phyloP scores from a whole-genome alignment of 2,113 vertebrate genomes.

The Bostrychus sinensis region DNA sequence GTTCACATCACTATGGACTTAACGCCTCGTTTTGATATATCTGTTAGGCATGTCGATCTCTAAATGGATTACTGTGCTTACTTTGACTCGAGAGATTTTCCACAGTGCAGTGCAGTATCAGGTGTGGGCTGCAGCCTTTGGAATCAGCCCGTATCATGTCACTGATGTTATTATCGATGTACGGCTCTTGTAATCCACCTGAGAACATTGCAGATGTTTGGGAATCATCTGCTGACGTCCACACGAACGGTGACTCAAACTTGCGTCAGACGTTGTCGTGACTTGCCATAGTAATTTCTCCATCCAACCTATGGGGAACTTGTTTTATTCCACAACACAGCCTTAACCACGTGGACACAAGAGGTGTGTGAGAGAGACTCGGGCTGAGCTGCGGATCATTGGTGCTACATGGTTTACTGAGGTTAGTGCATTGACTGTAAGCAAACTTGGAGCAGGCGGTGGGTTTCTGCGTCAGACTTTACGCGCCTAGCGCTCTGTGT shows the following conservation, averaged over 20 bases:
- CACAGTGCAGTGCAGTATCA: neutral
- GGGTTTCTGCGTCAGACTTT: conserved; percentile 73
- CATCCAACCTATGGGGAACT: conserved; percentile 13
- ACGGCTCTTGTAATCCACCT: conserved; percentile 7
- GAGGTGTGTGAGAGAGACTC: neutral
- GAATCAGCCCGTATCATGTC: neutral
- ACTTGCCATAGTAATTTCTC: conserved; percentile 70
- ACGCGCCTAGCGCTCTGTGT: conserved; percentile 60
- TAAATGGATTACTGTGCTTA: neutral
- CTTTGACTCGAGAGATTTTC: neutral
- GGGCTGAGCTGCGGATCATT: conserved; percentile 11
- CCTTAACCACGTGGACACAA: conserved; percentile 58
- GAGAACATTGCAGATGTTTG: conserved; percentile 65
- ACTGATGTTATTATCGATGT: conserved; percentile 21
- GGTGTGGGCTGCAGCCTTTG: neutral
- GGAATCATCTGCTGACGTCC: conserved; percentile 68
- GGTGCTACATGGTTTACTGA: neutral
- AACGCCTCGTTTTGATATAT: neutral
- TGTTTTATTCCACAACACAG: conserved; percentile 43
- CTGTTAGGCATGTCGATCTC: conserved; percentile 1
- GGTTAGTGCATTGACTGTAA: conserved; percentile 40
- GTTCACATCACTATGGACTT: neutral
- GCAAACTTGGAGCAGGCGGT: conserved; percentile 48
- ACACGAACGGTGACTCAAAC: conserved; percentile 76
- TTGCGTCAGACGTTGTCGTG: conserved; percentile 77